phyloP scores from a whole-genome alignment of 2,113 vertebrate genomes.

The Pollachius pollachius region DNA sequence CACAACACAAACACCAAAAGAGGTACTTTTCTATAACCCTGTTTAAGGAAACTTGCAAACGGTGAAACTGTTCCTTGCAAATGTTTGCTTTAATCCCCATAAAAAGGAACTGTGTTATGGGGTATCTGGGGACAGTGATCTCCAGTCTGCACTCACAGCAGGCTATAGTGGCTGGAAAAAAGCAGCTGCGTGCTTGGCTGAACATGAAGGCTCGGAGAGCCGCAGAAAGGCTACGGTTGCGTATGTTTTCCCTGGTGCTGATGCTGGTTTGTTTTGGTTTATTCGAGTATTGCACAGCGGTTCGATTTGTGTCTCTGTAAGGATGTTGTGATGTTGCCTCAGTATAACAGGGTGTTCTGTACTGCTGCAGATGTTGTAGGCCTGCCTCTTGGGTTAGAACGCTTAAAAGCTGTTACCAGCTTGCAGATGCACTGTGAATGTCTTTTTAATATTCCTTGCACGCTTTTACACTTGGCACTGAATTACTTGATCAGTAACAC shows the following conservation, averaged over 20 bases:
- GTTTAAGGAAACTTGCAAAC: neutral
- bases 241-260: neutral
- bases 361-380: no score
- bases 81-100: neutral
- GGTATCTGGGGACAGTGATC: no score
- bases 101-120: neutral
- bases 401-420: no score
- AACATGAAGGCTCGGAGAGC: neutral
- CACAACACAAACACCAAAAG: conserved; percentile 1
- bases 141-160: neutral
- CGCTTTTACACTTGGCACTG: no score
- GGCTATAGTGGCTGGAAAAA: neutral
- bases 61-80: neutral
- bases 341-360: no score
- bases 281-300: no score
- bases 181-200: neutral
- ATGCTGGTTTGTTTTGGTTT: neutral
- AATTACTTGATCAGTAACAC: no score
- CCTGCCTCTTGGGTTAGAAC: no score
- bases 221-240: neutral
- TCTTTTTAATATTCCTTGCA: no score
- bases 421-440: no score
- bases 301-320: no score
- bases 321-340: no score
- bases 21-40: neutral